phyloP scores from a whole-genome alignment of 2,113 vertebrate genomes.

The Epinephelus moara region DNA sequence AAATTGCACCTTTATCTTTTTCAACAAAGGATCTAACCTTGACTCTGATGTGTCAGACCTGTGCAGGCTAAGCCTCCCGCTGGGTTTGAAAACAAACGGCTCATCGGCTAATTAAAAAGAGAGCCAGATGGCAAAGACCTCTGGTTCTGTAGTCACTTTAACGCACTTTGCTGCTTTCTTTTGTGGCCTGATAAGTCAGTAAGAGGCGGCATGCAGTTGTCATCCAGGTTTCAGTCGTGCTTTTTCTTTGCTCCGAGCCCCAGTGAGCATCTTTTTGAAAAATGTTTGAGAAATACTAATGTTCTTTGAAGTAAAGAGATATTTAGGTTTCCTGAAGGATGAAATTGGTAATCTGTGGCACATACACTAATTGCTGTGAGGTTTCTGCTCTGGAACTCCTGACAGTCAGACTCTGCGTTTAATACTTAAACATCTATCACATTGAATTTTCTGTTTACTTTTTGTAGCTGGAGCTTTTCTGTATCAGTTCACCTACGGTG shows the following conservation, averaged over 20 bases:
- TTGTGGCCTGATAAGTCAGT: not conserved
- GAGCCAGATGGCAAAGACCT: constrained; percentile 52
- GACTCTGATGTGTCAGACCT: constrained; percentile 36
- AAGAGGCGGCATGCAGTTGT: not conserved
- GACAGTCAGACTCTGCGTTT: not conserved
- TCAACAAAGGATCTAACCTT: constrained; percentile 51
- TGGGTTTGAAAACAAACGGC: constrained; percentile 39
- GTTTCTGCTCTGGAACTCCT: constrained; percentile 2
- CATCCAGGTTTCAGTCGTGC: not conserved
- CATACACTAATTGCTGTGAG: not conserved
- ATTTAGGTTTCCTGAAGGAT: constrained; percentile 3
- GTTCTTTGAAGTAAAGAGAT: not conserved
- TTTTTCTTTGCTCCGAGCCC: not conserved
- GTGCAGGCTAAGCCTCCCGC: constrained; percentile 17
- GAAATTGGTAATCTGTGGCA: not conserved
- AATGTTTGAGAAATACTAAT: not conserved
- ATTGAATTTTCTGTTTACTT: not conserved
- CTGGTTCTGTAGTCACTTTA: constrained; percentile 12
- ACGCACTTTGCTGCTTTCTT: not conserved
- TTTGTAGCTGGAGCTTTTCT: not conserved
- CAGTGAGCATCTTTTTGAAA: not conserved
- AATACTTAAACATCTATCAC: not conserved
- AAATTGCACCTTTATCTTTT: constrained; percentile 22
- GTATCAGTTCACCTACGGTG: not conserved
- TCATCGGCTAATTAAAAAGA: constrained; percentile 44